Evolutionary conservation across 2,113 vertebrate species (phyloP).

Genomic region (Catharus bicknelli): DNA sequence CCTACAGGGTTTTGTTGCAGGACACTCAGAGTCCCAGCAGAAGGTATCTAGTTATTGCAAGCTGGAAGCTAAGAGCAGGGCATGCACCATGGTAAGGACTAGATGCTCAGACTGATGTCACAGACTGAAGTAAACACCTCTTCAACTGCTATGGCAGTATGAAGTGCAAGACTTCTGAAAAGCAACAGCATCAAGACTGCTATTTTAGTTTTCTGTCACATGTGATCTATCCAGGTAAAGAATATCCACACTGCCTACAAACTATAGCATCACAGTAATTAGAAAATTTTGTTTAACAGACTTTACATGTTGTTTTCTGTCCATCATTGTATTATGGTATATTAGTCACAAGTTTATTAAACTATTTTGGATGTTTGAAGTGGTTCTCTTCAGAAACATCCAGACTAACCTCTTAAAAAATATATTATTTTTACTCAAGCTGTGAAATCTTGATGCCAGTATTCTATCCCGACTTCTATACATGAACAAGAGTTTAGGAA

Average conservation of each 20-base stretch:
- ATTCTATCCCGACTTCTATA: not conserved
- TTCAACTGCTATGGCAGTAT: fast-evolving
- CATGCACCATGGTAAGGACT: not conserved
- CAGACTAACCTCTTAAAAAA: not conserved
- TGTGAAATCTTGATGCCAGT: not conserved
- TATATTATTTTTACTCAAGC: not conserved
- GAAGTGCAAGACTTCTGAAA: not conserved
- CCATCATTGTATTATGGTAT: not conserved
- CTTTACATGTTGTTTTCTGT: not conserved
- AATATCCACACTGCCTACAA: not conserved
- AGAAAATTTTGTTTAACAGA: not conserved
- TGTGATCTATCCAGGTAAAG: not conserved
- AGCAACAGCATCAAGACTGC: not conserved
- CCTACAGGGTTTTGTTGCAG: fast-evolving
- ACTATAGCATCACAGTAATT: not conserved
- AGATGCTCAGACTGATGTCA: not conserved
- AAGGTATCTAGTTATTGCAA: not conserved
- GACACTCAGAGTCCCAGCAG: not conserved
- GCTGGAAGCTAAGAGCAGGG: not conserved
- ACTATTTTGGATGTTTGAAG: not conserved
- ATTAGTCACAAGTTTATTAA: not conserved
- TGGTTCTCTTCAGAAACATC: not conserved
- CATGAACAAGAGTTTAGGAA: not conserved
- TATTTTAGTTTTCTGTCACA: not conserved
- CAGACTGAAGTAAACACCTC: fast-evolving